A percentile compares a stretch with the other conserved stretches of the same genome.
Evolutionary conservation across 2,888 invertebrate genomes (phyloP).

Genomic region (Caprella mutica): DNA sequence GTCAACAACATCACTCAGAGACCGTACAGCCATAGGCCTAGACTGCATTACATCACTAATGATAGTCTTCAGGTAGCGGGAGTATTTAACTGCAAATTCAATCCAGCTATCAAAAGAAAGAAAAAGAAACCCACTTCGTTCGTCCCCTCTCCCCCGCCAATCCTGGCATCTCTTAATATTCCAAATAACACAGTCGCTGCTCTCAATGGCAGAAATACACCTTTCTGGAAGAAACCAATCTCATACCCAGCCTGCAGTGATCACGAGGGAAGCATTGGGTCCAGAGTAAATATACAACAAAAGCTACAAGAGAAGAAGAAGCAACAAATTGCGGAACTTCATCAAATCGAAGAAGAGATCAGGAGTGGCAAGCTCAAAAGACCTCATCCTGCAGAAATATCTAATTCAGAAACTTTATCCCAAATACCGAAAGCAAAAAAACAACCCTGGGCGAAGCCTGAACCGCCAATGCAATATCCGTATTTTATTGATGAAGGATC

Average conservation of each 20-base stretch:
- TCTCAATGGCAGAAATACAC: constrained; percentile 40
- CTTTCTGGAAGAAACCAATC: constrained; percentile 63
- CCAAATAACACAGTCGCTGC: constrained; percentile 34
- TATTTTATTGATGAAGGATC: constrained; percentile 41
- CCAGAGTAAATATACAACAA: constrained; percentile 70
- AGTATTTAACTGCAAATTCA: constrained; percentile 81
- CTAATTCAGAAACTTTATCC: constrained; percentile 40
- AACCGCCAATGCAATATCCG: constrained; percentile 42
- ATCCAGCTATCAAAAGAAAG: constrained; percentile 61
- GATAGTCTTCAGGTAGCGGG: constrained; percentile 47
- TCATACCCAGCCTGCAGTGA: constrained; percentile 58
- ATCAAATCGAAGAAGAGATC: constrained; percentile 74
- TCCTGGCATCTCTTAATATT: constrained; percentile 33
- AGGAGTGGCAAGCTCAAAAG: constrained; percentile 58
- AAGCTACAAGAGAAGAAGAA: constrained; percentile 78
- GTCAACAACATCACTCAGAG: constrained; percentile 14
- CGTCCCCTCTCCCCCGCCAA: constrained; percentile 56
- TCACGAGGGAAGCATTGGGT: constrained; percentile 63
- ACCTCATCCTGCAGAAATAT: constrained; percentile 39
- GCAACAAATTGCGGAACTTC: constrained; percentile 68
- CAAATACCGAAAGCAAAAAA: constrained; percentile 61
- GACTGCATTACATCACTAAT: constrained; percentile 9
- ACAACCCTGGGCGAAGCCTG: constrained; percentile 49
- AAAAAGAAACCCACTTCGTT: constrained; percentile 84
- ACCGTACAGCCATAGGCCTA: constrained; percentile 1